Percentiles rank a stretch among this genome's conserved stretches.
Conservation (phyloP, 2,888 invertebrate genomes). For the Lithosia quadra region DNA sequence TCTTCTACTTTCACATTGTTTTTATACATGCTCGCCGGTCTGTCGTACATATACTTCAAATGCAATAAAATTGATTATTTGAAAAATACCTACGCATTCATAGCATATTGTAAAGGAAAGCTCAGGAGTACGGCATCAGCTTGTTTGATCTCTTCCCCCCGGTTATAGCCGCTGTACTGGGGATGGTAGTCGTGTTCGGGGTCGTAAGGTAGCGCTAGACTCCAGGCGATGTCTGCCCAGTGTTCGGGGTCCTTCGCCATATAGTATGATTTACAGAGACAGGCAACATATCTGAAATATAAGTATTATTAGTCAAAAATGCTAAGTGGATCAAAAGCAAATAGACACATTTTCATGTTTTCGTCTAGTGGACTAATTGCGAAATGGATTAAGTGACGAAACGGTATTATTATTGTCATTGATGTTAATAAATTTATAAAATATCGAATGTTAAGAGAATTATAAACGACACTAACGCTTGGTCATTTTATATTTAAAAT, state of each 20-base stretch:
- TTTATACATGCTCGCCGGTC: background rate
- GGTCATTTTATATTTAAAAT: too few relatives aligned
- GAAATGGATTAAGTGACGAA: too few relatives aligned
- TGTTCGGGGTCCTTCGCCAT: conserved; percentile 71
- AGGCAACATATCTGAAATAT: conserved; percentile 76
- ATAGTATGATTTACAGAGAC: conserved; percentile 79
- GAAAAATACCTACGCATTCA: conserved; percentile 75
- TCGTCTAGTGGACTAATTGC: too few relatives aligned
- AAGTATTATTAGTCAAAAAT: background rate
- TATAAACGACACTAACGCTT: too few relatives aligned
- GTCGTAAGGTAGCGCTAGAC: conserved; percentile 84
- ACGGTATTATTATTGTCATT: too few relatives aligned
- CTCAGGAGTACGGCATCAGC: conserved; percentile 87
- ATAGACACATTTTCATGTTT: too few relatives aligned
- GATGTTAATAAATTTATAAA: too few relatives aligned
- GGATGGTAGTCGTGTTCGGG: conserved; percentile 85
- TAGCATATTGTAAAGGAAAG: conserved; percentile 85
- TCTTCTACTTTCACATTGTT: background rate
- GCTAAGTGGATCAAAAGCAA: too few relatives aligned
- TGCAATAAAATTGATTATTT: too few relatives aligned
- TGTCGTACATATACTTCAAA: background rate
- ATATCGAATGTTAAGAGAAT: too few relatives aligned
- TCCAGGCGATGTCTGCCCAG: conserved; percentile 84
- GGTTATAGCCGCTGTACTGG: conserved; percentile 82
- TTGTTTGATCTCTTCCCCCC: conserved; percentile 84